phyloP scores from a whole-genome alignment of 2,888 invertebrate genomes.

The Ennomos erosarius region DNA sequence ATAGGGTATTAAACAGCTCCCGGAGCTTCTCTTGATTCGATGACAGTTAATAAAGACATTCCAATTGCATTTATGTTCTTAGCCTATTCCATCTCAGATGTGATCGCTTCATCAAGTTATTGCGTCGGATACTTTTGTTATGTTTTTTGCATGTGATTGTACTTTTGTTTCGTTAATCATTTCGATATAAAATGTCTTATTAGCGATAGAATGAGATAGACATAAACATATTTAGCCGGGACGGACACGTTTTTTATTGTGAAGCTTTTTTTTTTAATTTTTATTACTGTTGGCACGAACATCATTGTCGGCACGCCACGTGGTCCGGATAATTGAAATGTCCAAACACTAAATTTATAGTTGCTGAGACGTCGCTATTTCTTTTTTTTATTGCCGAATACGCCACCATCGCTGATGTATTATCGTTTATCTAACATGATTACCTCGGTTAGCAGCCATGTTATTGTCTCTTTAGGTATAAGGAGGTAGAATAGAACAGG shows the following conservation, averaged over 20 bases:
- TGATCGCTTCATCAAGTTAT: conserved; percentile 65
- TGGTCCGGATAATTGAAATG: conserved; percentile 83
- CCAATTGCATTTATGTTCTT: conserved; percentile 74
- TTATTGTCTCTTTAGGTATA: conserved; percentile 14
- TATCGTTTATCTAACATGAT: conserved; percentile 26
- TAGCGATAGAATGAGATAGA: conserved; percentile 55
- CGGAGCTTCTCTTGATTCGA: conserved; percentile 73
- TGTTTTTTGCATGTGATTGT: conserved; percentile 53
- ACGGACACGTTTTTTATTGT: conserved; percentile 58
- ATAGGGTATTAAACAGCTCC: conserved; percentile 80
- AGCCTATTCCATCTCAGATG: conserved; percentile 67
- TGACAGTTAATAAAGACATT: conserved; percentile 85
- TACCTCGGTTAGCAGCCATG: conserved; percentile 14
- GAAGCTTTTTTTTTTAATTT: conserved; percentile 61
- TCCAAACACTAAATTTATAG: conserved; percentile 82
- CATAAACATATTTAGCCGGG: conserved; percentile 54
- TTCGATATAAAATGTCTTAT: conserved; percentile 54
- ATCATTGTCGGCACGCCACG: conserved; percentile 78
- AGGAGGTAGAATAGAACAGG: conserved; percentile 2
- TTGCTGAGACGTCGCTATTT: conserved; percentile 67
- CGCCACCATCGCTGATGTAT: conserved; percentile 46
- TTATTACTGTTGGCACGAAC: conserved; percentile 81
- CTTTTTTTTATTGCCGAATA: conserved; percentile 63
- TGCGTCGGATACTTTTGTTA: conserved; percentile 51
- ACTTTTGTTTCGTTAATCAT: conserved; percentile 50